Conservation (phyloP, 2,113 vertebrate species). For the Macquaria ambigua region DNA sequence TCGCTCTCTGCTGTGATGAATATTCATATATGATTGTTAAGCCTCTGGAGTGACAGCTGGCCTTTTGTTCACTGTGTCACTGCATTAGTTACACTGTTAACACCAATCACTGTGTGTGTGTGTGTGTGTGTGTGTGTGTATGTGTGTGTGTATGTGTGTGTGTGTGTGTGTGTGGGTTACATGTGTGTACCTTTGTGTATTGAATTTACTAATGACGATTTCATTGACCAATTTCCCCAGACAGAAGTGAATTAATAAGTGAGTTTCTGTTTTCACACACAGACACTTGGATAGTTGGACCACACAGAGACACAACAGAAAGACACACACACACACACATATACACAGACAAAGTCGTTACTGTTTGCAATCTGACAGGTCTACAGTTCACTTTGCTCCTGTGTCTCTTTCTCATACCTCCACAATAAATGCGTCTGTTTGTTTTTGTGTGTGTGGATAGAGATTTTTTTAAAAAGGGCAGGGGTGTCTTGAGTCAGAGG, state of each 20-base stretch:
- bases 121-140: constrained; percentile 17
- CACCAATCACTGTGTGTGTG: constrained; percentile 28
- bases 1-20: constrained; percentile 56
- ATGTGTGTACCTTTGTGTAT: not conserved
- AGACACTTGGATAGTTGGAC: not conserved
- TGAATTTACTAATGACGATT: constrained; percentile 21
- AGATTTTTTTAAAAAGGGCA: constrained; percentile 4
- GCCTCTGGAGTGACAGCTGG: constrained; percentile 73
- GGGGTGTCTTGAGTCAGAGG: constrained; percentile 35
- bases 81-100: constrained; percentile 63
- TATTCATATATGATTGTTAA: constrained; percentile 72
- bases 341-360: not conserved
- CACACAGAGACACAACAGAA: not conserved
- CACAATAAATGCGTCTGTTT: not conserved
- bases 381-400: not conserved
- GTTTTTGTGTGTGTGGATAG: not conserved
- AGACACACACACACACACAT: not conserved
- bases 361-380: not conserved
- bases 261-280: constrained; percentile 9
- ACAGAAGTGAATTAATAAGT: constrained; percentile 6
- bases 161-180: not conserved
- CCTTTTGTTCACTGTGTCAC: constrained; percentile 67
- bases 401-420: not conserved
- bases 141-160: not conserved
- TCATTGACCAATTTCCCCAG: constrained; percentile 25